Evolutionary conservation across 1,140 invertebrate genomes (phyloP), one percentile per base, ranked within the genome.

Genomic region (Brachystomella parvula): DNA sequence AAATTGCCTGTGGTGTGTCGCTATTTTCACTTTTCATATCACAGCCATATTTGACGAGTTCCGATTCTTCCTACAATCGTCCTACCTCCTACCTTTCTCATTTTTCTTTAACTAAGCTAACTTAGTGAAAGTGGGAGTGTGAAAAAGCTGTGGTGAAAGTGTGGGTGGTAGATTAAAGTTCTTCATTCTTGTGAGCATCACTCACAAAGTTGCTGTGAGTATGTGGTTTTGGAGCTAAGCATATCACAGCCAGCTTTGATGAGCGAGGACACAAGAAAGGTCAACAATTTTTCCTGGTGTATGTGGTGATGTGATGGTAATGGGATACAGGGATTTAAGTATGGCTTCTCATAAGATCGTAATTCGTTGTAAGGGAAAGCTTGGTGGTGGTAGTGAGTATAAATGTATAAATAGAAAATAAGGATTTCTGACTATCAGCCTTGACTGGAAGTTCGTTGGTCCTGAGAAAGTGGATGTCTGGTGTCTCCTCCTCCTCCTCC

Each of bases 161-260:
- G 33, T 32, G 30, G 33, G 32, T 32, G 17, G 64, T 39, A 39
- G 21, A 47, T 53, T n/a, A n/a, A n/a, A n/a, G n/a, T n/a, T 9
- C 28, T 53, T 21, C 3, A 6, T 70, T 30, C 71, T 70, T 69
- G 53, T 49, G 64, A 67, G 63, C 71, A 69, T 80, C 78, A 78
- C 79, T 85, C 84, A 83, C 82, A 82, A 87, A 86, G 85, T 87
- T 86, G 87, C 80, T 86, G 86, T 89, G 86, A 85, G 86, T 88
- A 87, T 84, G 81, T 77, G 78, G 73, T 75, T 70, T 61, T 64
- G 74, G n/a, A n/a, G n/a, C n/a, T n/a, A n/a, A n/a, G 81, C 87
- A 89, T 90, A 89, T 90, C 87, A 90, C 88, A 90, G 88, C 87
- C 87, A 89, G 87, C 87, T 89, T 90, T 90, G 89, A 90, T 90